Base-by-base conservation (phyloP, 1,140 invertebrate species). In the Vanessa atalanta region DNA sequence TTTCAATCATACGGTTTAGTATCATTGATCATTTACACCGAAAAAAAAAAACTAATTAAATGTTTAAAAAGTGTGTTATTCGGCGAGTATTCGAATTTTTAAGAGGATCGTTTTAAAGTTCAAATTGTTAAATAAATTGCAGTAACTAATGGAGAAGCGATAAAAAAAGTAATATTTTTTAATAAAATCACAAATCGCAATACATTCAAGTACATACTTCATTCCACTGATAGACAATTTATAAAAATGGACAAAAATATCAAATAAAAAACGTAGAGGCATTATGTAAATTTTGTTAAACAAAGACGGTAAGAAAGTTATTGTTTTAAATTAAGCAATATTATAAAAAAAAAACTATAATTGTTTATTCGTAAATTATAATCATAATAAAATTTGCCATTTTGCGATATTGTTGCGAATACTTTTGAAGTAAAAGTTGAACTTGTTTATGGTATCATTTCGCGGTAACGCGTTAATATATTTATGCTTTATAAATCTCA, bases 291-390 rank as follows among this genome's bases (percentile, higher is more conserved):
- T 23, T 15, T 3, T 43, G 37, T 43, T 20, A 65, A 65, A 65
- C 23, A 47, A 50, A 47, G 50, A 53, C 15, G 50, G n/a, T 26
- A 12, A 31, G 20, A 20, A 61, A 37, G 31, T 61, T 61, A 77
- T 78, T 77, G 77, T 79, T 82, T 80, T 73, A 77, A 83, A 79
- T 73, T 79, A 81, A 86, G 79, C 83, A 86, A 86, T 85, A 85
- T 82, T 81, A 83, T 80, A 79, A 61, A 51, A 51, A 50, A 83
- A 79, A 79, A 61, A 73, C 81, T 82, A 78, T 77, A 78, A 65
- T 74, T 75, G 51, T 72, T 72, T 60, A 65, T 48, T 65, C 31
- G 26, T 71, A 37, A 63, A 26, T 47, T 16, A 51, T 64, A 37
- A 37, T 57, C 23, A 61, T 71, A 16, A 43, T 53, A 65, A 65